A percentile compares a stretch with the other conserved stretches of the same genome.
Evolutionary conservation across 2,797 vertebrate species (phyloP).

Genomic region (Loriculus beryllinus): DNA sequence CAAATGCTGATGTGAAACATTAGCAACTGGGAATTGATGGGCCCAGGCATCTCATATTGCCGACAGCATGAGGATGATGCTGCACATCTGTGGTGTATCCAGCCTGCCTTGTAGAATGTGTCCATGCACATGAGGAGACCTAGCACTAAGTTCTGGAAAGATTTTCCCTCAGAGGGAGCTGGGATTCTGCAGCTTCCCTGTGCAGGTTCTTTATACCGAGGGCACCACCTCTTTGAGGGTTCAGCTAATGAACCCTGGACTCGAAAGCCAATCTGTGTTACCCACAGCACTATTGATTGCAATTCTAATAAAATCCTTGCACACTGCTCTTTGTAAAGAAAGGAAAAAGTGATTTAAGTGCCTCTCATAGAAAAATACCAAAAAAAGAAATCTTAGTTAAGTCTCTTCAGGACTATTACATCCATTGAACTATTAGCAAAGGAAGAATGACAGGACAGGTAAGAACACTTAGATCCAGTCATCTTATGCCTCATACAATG

Average conservation of each 20-base stretch:
- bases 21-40: rapidly evolving
- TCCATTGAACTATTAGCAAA: background rate
- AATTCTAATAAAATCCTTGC: background rate
- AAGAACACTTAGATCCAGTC: background rate
- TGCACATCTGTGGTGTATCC: rapidly evolving
- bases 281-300: background rate
- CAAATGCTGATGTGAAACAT: rapidly evolving
- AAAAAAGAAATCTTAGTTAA: background rate
- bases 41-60: rapidly evolving
- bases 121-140: rapidly evolving
- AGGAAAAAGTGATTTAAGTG: background rate
- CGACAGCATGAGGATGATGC: rapidly evolving
- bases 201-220: background rate
- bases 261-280: background rate
- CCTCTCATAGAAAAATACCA: background rate
- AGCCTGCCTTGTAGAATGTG: rapidly evolving
- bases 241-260: background rate
- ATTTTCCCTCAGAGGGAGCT: background rate
- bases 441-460: background rate
- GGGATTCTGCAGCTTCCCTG: background rate
- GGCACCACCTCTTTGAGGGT: background rate
- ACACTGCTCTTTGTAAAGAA: background rate
- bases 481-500: no score
- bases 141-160: rapidly evolving
- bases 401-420: background rate